phyloP scores from a whole-genome alignment of 2,888 invertebrate genomes.

The Serripes groenlandicus region DNA sequence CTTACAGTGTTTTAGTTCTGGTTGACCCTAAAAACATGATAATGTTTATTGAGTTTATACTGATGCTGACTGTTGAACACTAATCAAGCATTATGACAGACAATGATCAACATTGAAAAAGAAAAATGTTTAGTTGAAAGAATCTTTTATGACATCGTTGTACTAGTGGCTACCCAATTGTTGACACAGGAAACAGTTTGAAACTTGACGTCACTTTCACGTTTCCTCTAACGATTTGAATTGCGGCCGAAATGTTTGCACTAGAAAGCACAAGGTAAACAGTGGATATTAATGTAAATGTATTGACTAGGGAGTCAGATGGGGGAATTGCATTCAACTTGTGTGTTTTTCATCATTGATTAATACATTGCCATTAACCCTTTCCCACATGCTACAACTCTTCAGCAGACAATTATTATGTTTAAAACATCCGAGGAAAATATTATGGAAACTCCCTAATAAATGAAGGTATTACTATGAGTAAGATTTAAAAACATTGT shows the following conservation, averaged over 20 bases:
- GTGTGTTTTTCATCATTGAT: slow-evolving; percentile 1
- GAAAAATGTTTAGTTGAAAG: neutral
- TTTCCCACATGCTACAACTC: too few relatives aligned
- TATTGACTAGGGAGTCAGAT: slow-evolving; percentile 2
- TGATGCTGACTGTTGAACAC: neutral
- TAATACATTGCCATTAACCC: neutral
- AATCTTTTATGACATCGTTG: neutral
- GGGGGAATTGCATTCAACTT: neutral
- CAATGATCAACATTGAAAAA: neutral
- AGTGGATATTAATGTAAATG: slow-evolving; percentile 54
- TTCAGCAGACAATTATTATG: too few relatives aligned
- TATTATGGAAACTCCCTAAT: too few relatives aligned
- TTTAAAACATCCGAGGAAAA: too few relatives aligned
- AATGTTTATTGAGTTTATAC: slow-evolving; percentile 3
- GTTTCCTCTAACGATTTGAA: slow-evolving; percentile 36
- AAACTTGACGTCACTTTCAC: slow-evolving; percentile 38
- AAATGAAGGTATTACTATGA: too few relatives aligned
- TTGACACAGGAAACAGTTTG: slow-evolving; percentile 22
- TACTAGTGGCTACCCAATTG: neutral
- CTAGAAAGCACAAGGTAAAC: slow-evolving; percentile 46
- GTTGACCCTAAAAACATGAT: neutral
- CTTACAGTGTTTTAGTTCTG: slow-evolving; percentile 5
- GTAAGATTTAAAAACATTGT: too few relatives aligned
- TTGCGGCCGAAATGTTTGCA: slow-evolving; percentile 48
- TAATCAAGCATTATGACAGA: neutral